Percentiles rank a stretch among this genome's conserved stretches.
phyloP scores from a whole-genome alignment of 64 coral and sea anemone genomes.

The Montipora efflorescens region DNA sequence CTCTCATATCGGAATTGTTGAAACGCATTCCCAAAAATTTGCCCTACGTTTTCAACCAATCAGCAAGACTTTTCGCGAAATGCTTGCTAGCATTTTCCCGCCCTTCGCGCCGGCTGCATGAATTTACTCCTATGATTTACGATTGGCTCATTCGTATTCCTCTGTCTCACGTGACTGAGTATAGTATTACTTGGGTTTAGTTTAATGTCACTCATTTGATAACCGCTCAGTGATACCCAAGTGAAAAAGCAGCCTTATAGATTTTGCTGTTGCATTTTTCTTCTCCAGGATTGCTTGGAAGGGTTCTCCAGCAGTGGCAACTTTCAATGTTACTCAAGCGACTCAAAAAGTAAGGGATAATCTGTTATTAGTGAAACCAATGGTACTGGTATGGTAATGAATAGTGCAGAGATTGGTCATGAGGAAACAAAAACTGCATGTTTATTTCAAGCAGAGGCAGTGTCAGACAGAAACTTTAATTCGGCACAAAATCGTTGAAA shows the following conservation, averaged over 20 bases:
- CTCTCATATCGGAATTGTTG: no score
- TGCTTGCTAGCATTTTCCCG: no score
- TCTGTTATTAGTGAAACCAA: no score
- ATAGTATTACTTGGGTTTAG: no score
- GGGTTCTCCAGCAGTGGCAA: slow-evolving; percentile 62
- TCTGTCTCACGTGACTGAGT: no score
- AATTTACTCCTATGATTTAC: no score
- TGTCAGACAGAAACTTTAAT: neutral
- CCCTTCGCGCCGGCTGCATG: no score
- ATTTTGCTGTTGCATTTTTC: neutral
- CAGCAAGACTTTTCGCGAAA: no score
- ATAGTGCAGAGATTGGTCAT: neutral
- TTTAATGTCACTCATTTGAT: neutral
- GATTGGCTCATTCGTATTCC: no score
- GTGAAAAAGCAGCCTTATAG: neutral
- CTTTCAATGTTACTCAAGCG: slow-evolving; percentile 67
- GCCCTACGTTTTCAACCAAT: no score
- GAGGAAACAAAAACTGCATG: neutral
- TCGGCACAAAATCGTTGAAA: neutral
- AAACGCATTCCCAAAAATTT: no score
- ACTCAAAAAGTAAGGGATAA: slow-evolving; percentile 73
- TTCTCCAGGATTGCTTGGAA: slow-evolving; percentile 73
- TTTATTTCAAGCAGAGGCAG: neutral
- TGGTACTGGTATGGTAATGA: no score
- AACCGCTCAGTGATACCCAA: neutral